phyloP scores from a whole-genome alignment of 2,797 vertebrate species.

The Orientallactaga sibirica region DNA sequence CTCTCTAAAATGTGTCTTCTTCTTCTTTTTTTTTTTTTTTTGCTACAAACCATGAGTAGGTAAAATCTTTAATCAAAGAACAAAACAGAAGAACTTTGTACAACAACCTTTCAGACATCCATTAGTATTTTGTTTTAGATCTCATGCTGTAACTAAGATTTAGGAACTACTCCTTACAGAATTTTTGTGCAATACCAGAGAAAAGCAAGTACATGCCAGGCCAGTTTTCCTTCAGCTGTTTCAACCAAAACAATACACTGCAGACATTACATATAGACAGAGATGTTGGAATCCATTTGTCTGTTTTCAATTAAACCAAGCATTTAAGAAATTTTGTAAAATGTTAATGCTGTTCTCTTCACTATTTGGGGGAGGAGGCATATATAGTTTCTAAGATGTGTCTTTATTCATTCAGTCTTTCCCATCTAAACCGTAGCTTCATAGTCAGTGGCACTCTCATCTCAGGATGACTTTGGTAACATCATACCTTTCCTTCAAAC shows the following conservation, averaged over 20 bases:
- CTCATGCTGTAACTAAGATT: neutral
- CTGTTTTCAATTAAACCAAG: neutral
- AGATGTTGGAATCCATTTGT: neutral
- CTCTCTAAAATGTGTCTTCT: neutral
- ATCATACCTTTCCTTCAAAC: neutral
- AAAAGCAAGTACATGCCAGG: neutral
- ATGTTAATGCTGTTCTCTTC: neutral
- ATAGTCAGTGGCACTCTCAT: neutral
- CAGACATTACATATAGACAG: neutral
- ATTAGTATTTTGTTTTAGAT: constrained; percentile 27
- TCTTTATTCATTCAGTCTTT: neutral
- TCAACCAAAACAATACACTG: neutral
- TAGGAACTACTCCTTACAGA: neutral
- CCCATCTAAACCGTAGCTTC: neutral
- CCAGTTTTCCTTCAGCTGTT: constrained; percentile 1
- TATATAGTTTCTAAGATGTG: neutral
- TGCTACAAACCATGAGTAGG: neutral
- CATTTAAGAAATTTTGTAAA: constrained; percentile 4
- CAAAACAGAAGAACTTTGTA: neutral
- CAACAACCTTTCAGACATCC: no score
- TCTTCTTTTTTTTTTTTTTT: no score
- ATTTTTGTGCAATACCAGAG: neutral
- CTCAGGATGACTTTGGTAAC: neutral
- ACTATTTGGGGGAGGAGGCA: accelerated
- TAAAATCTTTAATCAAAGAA: constrained; percentile 19